Percentiles rank a stretch among this genome's conserved stretches.
Evolutionary conservation across 1,140 invertebrate species (phyloP).

Genomic region (Pantala flavescens): DNA sequence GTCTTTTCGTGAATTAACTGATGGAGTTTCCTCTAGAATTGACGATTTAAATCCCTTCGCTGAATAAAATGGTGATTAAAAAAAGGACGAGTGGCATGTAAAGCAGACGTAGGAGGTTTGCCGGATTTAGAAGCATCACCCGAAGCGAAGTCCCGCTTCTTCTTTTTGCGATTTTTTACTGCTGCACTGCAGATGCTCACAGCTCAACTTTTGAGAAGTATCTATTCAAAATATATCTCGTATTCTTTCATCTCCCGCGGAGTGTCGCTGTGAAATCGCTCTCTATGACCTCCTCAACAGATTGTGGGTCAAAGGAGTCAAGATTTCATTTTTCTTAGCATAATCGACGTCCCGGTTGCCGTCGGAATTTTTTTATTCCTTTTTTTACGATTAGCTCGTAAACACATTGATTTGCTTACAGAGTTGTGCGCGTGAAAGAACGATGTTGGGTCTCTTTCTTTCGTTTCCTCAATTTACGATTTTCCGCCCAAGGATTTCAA

Average conservation of each 20-base stretch:
- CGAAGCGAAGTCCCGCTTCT: background rate
- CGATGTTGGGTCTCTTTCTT: no score
- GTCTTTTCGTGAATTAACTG: no score
- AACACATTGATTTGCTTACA: background rate
- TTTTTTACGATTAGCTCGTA: background rate
- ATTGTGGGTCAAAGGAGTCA: background rate
- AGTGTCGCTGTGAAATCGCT: background rate
- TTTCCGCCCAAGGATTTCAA: no score
- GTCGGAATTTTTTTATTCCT: background rate
- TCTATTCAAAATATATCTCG: background rate
- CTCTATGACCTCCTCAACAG: background rate
- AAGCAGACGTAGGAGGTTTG: no score
- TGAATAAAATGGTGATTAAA: no score
- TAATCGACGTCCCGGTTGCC: background rate
- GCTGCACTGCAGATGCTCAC: constrained; percentile 1
- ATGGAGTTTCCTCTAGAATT: no score
- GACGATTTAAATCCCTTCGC: no score
- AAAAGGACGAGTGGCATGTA: no score
- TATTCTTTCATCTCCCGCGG: background rate
- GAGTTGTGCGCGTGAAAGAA: no score
- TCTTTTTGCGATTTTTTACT: background rate
- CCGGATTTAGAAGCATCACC: no score
- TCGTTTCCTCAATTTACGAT: no score
- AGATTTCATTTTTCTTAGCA: background rate
- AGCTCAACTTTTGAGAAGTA: background rate